A percentile compares a stretch with the other conserved stretches of the same genome.
Evolutionary conservation across 2,888 invertebrate species (phyloP).

Genomic region (Andrena hattorfiana): DNA sequence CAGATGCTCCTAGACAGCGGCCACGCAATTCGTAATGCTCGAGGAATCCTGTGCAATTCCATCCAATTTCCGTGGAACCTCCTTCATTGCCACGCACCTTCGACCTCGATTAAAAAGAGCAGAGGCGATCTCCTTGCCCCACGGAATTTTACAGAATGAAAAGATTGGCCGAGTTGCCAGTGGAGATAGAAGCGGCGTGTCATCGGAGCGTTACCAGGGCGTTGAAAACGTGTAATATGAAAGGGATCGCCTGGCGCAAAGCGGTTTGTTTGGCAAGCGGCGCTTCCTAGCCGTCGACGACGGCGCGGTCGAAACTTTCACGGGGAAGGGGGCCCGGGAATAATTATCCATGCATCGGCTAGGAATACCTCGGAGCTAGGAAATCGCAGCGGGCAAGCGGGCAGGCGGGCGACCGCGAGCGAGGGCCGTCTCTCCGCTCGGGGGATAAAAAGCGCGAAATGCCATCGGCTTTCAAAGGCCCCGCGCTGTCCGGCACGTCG

Average conservation of each 20-base stretch:
- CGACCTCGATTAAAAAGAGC: background rate
- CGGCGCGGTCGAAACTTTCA: slow-evolving; percentile 61
- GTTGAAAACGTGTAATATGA: slow-evolving; percentile 13
- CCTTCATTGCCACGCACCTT: background rate
- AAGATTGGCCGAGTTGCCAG: background rate
- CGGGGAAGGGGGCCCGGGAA: slow-evolving; percentile 53
- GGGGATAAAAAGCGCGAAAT: slow-evolving; percentile 50
- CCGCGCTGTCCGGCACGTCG: slow-evolving; percentile 24
- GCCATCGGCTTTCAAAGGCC: slow-evolving; percentile 58
- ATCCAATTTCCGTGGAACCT: background rate
- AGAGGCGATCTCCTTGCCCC: slow-evolving; percentile 11
- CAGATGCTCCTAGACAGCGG: no score
- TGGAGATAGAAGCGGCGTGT: background rate
- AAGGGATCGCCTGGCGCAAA: slow-evolving; percentile 5
- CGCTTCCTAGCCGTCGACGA: slow-evolving; percentile 58
- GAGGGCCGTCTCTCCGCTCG: slow-evolving; percentile 1
- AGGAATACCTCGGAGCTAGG: slow-evolving; percentile 44
- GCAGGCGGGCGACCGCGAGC: background rate
- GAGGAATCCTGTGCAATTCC: background rate
- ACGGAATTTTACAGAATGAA: background rate
- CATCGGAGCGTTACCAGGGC: slow-evolving; percentile 35
- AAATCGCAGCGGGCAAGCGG: slow-evolving; percentile 46
- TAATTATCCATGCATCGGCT: slow-evolving; percentile 61
- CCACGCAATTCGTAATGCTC: background rate
- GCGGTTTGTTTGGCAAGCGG: slow-evolving; percentile 34